Conservation (phyloP, 1,140 invertebrate species). For the Popillia japonica region DNA sequence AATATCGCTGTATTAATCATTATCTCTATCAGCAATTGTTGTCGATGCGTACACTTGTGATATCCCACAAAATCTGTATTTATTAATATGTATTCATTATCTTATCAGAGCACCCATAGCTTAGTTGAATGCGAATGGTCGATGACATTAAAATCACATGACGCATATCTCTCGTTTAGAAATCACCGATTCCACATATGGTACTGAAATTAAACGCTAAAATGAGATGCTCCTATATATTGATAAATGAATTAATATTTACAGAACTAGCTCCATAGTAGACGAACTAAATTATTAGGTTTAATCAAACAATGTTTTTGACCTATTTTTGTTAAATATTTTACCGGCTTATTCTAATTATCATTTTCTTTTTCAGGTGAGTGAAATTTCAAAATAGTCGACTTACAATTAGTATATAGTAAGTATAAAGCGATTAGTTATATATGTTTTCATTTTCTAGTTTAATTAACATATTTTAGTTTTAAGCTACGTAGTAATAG, state of each 20-base stretch:
- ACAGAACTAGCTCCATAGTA: background rate
- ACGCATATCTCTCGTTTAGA: background rate
- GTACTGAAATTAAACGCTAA: background rate
- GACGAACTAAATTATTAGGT: too few species aligned
- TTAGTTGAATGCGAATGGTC: background rate
- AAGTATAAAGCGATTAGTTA: background rate
- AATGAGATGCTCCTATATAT: background rate
- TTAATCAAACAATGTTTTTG: background rate
- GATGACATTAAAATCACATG: slow-evolving; percentile 1
- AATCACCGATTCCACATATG: background rate
- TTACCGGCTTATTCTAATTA: background rate
- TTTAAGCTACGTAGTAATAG: background rate
- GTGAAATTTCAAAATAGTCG: background rate
- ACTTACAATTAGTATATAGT: background rate
- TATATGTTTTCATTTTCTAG: background rate
- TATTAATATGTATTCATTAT: background rate
- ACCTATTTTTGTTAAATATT: background rate
- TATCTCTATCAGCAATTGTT: background rate
- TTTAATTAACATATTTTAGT: background rate
- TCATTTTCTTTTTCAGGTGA: slow-evolving; percentile 15
- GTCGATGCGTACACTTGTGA: background rate
- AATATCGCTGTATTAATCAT: background rate
- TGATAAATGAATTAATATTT: background rate
- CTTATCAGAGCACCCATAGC: background rate
- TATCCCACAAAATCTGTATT: background rate